phyloP scores from a whole-genome alignment of 2,888 invertebrate species.

The Athrips mouffetella region DNA sequence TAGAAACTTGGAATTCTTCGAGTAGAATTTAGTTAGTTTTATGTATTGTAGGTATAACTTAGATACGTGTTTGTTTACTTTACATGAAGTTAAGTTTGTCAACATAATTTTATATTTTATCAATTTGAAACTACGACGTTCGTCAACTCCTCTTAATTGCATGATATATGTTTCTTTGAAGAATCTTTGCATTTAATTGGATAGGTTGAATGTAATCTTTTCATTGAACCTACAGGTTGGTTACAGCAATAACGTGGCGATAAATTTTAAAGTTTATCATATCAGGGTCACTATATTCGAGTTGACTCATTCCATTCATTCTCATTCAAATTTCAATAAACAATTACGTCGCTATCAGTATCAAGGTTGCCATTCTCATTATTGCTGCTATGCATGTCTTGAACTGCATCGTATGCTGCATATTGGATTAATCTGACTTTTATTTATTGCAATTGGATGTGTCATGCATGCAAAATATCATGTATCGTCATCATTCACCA shows the following conservation, averaged over 20 bases:
- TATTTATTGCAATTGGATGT: neutral
- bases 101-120: too few species aligned
- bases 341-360: neutral
- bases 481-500: neutral
- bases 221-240: neutral
- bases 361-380: constrained; percentile 9
- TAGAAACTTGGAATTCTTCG: neutral
- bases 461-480: neutral
- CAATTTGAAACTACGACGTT: too few species aligned
- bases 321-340: constrained; percentile 3
- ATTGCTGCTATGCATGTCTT: constrained; percentile 1
- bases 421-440: neutral
- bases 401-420: neutral
- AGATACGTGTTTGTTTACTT: too few species aligned
- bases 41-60: too few species aligned
- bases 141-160: too few species aligned
- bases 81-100: too few species aligned
- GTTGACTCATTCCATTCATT: neutral
- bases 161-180: too few species aligned
- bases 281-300: constrained; percentile 3
- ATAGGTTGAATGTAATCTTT: too few species aligned
- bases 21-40: neutral
- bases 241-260: neutral
- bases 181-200: too few species aligned
- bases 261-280: constrained; percentile 10